Conservation (phyloP, 2,888 invertebrate genomes). For the Ptychoptera contaminata region DNA sequence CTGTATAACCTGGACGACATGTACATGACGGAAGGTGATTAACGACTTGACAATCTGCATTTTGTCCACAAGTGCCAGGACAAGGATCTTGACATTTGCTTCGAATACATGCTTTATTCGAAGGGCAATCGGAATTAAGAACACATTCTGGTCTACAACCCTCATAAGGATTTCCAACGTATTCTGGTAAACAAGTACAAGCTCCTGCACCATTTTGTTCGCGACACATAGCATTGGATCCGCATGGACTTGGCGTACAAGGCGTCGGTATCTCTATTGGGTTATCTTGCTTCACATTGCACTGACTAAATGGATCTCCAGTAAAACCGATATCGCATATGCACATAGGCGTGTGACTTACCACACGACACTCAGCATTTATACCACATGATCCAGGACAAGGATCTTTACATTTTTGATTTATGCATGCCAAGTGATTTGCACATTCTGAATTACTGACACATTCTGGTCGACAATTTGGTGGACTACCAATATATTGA, state of each 20-base stretch:
- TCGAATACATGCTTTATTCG: slow-evolving; percentile 53
- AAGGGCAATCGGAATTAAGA: slow-evolving; percentile 52
- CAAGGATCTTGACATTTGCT: slow-evolving; percentile 64
- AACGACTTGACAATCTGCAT: slow-evolving; percentile 53
- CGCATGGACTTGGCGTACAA: slow-evolving; percentile 55
- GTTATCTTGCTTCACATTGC: slow-evolving; percentile 30
- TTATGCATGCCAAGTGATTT: slow-evolving; percentile 52
- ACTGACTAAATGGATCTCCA: slow-evolving; percentile 59
- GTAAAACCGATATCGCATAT: slow-evolving; percentile 47
- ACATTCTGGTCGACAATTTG: slow-evolving; percentile 67
- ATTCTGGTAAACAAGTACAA: slow-evolving; percentile 50
- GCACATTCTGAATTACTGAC: slow-evolving; percentile 60
- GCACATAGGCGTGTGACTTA: slow-evolving; percentile 60
- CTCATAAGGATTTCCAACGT: slow-evolving; percentile 62
- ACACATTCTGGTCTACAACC: slow-evolving; percentile 63
- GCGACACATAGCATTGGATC: slow-evolving; percentile 51
- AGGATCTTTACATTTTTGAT: slow-evolving; percentile 61
- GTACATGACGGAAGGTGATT: slow-evolving; percentile 55
- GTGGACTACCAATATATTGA: slow-evolving; percentile 51
- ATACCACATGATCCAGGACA: slow-evolving; percentile 54
- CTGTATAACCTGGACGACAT: slow-evolving; percentile 46
- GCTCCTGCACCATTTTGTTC: slow-evolving; percentile 53
- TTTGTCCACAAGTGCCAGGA: slow-evolving; percentile 56
- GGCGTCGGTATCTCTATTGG: slow-evolving; percentile 39
- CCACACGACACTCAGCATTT: slow-evolving; percentile 57